These are phyloP conservation scores for Rhopalosiphum maidis DNA, from an alignment of 1,140 invertebrate genomes.

Conservation along the genomic window DNA sequence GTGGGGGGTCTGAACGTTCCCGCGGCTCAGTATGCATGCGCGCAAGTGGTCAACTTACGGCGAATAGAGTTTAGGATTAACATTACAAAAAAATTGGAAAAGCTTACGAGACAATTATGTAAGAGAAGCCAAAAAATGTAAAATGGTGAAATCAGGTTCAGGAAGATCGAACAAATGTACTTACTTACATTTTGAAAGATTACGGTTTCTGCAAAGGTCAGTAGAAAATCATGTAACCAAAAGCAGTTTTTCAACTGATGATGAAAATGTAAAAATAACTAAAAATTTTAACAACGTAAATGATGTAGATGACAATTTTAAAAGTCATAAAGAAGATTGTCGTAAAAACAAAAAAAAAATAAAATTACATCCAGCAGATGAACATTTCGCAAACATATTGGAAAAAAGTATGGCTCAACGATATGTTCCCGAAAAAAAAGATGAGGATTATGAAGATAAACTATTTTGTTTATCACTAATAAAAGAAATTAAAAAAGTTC, in stretches of 20 bases:
- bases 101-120: too few species aligned
- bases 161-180: too few species aligned
- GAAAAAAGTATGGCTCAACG: neutral
- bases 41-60: too few species aligned
- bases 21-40: too few species aligned
- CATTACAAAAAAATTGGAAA: too few species aligned
- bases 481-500: slow-evolving; percentile 10
- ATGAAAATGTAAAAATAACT: neutral
- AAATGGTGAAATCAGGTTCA: too few species aligned
- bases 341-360: too few species aligned
- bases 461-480: slow-evolving; percentile 1
- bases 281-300: neutral
- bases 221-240: neutral
- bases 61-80: neutral
- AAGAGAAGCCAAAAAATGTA: too few species aligned
- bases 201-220: neutral
- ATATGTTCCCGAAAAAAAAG: neutral
- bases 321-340: too few species aligned
- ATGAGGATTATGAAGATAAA: neutral
- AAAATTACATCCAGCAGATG: neutral
- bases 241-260: neutral
- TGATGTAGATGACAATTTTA: too few species aligned
- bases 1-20: too few species aligned
- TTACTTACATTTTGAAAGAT: neutral
- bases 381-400: neutral